A percentile compares a stretch with the other conserved stretches of the same genome.
Conservation (phyloP, 2,113 vertebrate genomes). For the Nestor notabilis region DNA sequence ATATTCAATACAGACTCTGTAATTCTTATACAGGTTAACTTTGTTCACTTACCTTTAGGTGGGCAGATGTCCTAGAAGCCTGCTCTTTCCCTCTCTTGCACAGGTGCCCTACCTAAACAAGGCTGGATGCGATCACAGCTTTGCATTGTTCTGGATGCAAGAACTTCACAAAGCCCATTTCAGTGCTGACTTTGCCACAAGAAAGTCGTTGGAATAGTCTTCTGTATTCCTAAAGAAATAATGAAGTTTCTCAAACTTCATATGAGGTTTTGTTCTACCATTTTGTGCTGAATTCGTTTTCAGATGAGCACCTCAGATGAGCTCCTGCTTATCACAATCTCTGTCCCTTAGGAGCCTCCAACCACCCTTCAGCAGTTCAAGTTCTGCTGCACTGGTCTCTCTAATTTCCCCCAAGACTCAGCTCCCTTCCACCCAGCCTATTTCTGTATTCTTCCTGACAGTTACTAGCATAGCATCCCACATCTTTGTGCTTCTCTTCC, state of each 20-base stretch:
- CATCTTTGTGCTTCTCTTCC: background rate
- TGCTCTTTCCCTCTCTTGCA: background rate
- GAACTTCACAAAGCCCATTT: background rate
- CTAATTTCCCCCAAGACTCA: background rate
- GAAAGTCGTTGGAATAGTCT: background rate
- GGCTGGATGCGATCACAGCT: background rate
- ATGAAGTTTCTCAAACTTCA: background rate
- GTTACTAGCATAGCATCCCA: background rate
- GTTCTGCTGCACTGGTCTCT: background rate
- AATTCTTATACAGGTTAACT: background rate
- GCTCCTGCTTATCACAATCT: background rate
- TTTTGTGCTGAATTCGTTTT: background rate
- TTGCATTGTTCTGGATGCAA: background rate
- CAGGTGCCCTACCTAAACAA: too few relatives aligned
- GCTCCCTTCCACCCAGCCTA: background rate
- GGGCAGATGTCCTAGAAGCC: background rate
- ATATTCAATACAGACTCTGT: background rate
- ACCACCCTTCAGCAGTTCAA: background rate
- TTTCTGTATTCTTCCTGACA: background rate
- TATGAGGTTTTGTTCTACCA: background rate
- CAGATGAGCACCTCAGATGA: background rate
- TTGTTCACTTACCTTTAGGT: background rate
- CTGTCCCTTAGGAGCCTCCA: background rate
- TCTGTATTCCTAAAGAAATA: background rate
- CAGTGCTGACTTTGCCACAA: background rate